These are phyloP conservation scores for Synergus laeviventris DNA, from an alignment of 2,888 invertebrate genomes.

Conservation along the genomic window DNA sequence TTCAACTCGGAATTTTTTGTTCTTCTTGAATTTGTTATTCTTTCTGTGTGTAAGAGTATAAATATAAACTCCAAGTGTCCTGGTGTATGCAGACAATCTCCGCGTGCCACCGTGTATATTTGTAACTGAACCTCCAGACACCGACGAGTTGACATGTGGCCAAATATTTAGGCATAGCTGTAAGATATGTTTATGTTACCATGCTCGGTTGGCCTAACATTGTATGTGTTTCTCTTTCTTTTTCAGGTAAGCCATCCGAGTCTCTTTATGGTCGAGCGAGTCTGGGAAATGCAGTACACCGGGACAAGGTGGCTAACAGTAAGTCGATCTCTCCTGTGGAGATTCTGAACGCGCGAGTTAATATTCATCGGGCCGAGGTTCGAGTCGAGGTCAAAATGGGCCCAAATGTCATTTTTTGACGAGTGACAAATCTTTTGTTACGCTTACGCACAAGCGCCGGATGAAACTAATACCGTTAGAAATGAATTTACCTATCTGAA, in stretches of 20 bases:
- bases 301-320: constrained; percentile 50
- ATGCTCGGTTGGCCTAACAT: constrained; percentile 52
- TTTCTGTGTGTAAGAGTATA: neutral
- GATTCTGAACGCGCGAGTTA: constrained; percentile 47
- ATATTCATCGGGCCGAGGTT: constrained; percentile 40
- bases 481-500: neutral
- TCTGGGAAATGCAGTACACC: constrained; percentile 44
- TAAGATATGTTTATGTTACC: constrained; percentile 56
- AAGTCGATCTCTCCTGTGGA: constrained; percentile 52
- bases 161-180: constrained; percentile 66
- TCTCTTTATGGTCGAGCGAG: constrained; percentile 50
- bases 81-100: neutral
- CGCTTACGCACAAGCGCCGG: constrained; percentile 20
- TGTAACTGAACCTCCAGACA: constrained; percentile 44
- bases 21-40: neutral
- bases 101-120: constrained; percentile 37
- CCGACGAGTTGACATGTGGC: constrained; percentile 58
- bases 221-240: constrained; percentile 57
- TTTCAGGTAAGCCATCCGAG: constrained; percentile 65
- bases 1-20: neutral
- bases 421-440: constrained; percentile 38
- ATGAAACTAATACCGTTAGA: constrained; percentile 21
- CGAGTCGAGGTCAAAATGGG: constrained; percentile 36
- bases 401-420: constrained; percentile 14
- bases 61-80: neutral